These are phyloP conservation scores for Myopa testacea DNA, from an alignment of 2,888 invertebrate species.

Conservation along the genomic window DNA sequence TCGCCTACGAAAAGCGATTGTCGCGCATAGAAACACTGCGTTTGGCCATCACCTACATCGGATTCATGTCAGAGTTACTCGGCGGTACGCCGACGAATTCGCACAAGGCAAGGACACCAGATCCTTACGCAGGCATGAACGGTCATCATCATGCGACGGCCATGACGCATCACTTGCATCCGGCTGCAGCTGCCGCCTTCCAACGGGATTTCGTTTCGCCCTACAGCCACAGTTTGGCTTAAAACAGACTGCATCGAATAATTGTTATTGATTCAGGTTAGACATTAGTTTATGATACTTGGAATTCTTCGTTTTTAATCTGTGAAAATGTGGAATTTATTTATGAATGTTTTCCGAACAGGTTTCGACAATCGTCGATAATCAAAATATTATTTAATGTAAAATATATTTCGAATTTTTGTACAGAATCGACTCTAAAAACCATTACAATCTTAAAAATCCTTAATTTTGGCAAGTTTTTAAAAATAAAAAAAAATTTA, in stretches of 20 bases:
- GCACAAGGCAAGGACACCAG: constrained; percentile 62
- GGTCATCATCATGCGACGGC: constrained; percentile 62
- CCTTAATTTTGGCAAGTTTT: too few species aligned
- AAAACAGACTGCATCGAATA: constrained; percentile 15
- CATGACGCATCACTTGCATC: constrained; percentile 65
- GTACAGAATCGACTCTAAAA: too few species aligned
- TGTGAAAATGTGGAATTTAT: background rate
- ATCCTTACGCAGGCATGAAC: constrained; percentile 64
- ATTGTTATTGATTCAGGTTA: background rate
- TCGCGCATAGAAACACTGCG: constrained; percentile 95
- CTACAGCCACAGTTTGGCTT: constrained; percentile 65
- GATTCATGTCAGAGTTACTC: constrained; percentile 93
- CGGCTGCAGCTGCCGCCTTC: constrained; percentile 55
- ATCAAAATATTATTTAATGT: background rate
- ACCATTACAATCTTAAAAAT: too few species aligned
- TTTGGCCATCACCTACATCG: constrained; percentile 95
- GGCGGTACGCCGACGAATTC: constrained; percentile 73
- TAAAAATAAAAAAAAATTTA: too few species aligned
- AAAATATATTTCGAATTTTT: too few species aligned
- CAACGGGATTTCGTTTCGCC: constrained; percentile 67
- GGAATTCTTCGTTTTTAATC: too few species aligned
- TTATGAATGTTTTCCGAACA: background rate
- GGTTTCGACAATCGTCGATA: background rate
- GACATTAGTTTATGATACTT: background rate
- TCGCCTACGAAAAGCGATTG: constrained; percentile 95